These are phyloP conservation scores for Heliconius aoede DNA, from an alignment of 2,888 invertebrate species.

Conservation along the genomic window DNA sequence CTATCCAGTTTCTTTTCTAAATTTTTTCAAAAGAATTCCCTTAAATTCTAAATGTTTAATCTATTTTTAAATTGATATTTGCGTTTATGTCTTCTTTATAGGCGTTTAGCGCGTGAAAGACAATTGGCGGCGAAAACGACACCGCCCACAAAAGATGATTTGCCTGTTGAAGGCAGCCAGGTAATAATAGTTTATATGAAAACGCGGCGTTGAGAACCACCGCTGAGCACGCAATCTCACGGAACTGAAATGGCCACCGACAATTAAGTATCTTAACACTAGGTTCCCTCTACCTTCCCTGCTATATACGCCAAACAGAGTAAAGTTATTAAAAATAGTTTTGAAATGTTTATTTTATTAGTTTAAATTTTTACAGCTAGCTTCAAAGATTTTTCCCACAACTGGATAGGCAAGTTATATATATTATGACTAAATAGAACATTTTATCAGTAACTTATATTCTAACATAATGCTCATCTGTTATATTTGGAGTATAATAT, in stretches of 20 bases:
- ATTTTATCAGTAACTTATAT: too few relatives aligned
- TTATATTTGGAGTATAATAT: too few relatives aligned
- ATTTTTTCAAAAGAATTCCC: background rate
- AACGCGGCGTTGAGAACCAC: background rate
- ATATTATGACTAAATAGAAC: too few relatives aligned
- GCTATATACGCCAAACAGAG: background rate
- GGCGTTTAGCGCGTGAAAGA: conserved; percentile 72
- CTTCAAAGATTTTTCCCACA: too few relatives aligned
- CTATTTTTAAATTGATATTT: background rate
- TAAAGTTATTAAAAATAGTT: too few relatives aligned
- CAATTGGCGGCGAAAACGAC: conserved; percentile 64
- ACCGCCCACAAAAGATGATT: conserved; percentile 58
- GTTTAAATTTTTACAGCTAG: too few relatives aligned
- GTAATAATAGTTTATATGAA: conserved; percentile 20
- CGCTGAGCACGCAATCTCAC: background rate
- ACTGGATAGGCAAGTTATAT: too few relatives aligned
- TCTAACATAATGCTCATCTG: too few relatives aligned
- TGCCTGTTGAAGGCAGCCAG: conserved; percentile 71
- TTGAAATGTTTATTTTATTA: too few relatives aligned
- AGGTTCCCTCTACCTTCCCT: background rate
- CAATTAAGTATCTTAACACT: background rate
- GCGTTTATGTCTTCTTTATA: conserved; percentile 49
- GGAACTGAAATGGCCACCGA: background rate
- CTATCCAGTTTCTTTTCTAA: background rate
- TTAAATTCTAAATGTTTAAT: background rate